Conservation (phyloP, 2,113 vertebrate species). For the Tachysurus fulvidraco region DNA sequence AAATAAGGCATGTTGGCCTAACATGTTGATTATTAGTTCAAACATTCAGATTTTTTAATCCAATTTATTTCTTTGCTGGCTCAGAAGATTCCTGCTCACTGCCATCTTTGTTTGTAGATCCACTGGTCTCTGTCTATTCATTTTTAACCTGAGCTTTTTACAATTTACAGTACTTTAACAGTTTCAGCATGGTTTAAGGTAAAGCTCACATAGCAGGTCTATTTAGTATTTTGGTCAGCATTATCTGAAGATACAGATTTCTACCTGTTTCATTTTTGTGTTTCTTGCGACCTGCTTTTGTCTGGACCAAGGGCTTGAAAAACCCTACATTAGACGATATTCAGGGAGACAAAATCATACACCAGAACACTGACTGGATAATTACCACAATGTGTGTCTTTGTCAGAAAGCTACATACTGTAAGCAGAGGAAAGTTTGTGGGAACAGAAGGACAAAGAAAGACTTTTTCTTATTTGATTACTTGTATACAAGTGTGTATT, state of each 20-base stretch:
- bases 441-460: background rate
- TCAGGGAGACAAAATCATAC: background rate
- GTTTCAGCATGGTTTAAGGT: background rate
- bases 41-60: background rate
- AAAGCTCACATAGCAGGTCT: background rate
- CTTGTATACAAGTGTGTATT: conserved; percentile 9
- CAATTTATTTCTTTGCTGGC: background rate
- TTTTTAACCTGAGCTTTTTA: background rate
- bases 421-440: background rate
- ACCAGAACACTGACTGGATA: background rate
- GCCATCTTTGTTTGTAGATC: background rate
- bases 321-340: background rate
- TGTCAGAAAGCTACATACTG: background rate
- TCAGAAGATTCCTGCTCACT: background rate
- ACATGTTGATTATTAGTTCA: background rate
- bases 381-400: background rate
- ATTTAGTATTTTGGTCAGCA: background rate
- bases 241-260: background rate
- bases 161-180: background rate
- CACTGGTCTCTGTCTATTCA: background rate
- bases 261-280: background rate
- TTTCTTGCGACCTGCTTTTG: background rate
- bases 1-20: background rate
- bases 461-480: background rate
- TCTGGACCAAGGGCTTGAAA: background rate